Evolutionary conservation across 2,797 vertebrate genomes (phyloP).

Genomic region (Sebastes vulpes): DNA sequence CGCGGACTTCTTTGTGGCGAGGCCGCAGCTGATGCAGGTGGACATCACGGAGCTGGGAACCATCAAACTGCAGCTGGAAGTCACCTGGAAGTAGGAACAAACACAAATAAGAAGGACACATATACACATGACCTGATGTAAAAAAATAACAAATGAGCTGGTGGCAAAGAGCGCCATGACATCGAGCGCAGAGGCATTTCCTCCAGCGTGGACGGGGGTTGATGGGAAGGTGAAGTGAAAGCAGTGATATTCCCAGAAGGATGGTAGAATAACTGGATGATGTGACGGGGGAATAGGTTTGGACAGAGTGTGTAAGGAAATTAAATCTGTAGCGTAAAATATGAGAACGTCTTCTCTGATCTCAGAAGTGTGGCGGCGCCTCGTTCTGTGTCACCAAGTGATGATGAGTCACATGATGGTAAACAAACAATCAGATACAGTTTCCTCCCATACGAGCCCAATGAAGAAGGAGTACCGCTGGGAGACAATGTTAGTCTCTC

Average conservation of each 20-base stretch:
- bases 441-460: not conserved
- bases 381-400: not conserved
- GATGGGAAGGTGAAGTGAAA: not conserved
- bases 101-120: not conserved
- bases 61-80: slow-evolving; percentile 96
- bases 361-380: not conserved
- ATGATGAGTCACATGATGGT: not conserved
- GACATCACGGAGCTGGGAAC: slow-evolving; percentile 97
- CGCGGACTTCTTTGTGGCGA: slow-evolving; percentile 90
- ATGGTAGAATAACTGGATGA: not conserved
- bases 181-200: not conserved
- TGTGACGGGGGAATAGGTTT: not conserved
- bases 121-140: not conserved
- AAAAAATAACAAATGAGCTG: not conserved
- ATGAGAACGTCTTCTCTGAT: not conserved
- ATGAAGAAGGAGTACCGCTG: not conserved
- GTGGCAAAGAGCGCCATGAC: not conserved
- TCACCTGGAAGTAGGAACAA: slow-evolving; percentile 92
- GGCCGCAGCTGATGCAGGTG: slow-evolving; percentile 92
- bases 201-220: not conserved
- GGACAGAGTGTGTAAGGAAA: slow-evolving; percentile 11
- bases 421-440: not conserved
- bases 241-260: not conserved
- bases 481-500: no score
- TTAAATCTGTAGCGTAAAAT: not conserved